A percentile compares a stretch with the other conserved stretches of the same genome.
phyloP scores from a whole-genome alignment of 2,888 invertebrate genomes.

The Eledone cirrhosa region DNA sequence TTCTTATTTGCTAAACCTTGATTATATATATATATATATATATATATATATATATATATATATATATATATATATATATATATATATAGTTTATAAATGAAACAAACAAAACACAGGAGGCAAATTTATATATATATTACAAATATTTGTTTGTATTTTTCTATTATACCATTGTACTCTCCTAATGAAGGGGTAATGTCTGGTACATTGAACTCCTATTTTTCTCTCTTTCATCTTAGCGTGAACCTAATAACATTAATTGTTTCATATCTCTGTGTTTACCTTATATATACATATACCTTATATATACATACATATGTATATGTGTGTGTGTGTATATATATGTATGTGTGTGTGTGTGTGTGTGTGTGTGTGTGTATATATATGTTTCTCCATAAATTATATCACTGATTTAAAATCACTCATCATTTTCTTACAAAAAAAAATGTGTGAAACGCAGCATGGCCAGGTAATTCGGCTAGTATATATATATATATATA shows the following conservation, averaged over 20 bases:
- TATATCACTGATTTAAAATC: no score
- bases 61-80: conserved; percentile 6
- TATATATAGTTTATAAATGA: no score
- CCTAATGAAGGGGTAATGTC: no score
- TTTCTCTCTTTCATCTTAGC: background rate
- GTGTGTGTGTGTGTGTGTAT: background rate
- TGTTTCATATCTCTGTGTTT: background rate
- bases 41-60: conserved; percentile 6
- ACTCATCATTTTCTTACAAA: no score
- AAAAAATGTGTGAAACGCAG: no score
- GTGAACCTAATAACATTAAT: background rate
- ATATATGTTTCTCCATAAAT: no score
- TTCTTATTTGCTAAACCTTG: no score
- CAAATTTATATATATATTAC: background rate
- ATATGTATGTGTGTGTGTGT: background rate
- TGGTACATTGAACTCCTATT: no score
- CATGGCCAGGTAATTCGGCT: no score
- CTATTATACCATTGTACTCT: background rate
- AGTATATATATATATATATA: no score
- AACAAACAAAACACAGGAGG: no score
- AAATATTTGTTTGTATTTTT: background rate
- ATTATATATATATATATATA: background rate
- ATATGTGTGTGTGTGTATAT: background rate
- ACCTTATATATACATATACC: background rate
- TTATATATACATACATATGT: background rate